phyloP scores from a whole-genome alignment of 1,140 invertebrate genomes.

The Aphaenogaster ashmeadi region DNA sequence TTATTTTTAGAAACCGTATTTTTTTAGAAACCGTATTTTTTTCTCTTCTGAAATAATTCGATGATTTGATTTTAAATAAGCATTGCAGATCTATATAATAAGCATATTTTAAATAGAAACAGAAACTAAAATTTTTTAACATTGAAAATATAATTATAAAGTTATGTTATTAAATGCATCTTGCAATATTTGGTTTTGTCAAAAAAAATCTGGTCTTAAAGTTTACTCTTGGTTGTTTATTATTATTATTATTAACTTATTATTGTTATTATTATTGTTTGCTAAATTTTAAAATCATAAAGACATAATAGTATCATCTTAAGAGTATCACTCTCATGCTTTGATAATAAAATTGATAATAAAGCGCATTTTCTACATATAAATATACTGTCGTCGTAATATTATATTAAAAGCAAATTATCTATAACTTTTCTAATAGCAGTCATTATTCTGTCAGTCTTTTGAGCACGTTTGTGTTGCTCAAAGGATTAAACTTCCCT shows the following conservation, averaged over 20 bases:
- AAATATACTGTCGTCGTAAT: neutral
- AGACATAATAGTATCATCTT: neutral
- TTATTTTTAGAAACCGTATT: neutral
- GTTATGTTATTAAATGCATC: neutral
- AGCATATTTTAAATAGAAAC: neutral
- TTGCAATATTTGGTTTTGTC: neutral
- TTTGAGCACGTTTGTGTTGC: slow-evolving; percentile 4
- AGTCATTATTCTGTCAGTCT: neutral
- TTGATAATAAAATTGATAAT: neutral
- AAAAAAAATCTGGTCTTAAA: neutral
- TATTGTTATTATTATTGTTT: neutral
- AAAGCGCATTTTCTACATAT: neutral
- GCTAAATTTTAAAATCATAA: neutral
- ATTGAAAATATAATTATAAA: neutral
- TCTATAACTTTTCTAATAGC: slow-evolving; percentile 14
- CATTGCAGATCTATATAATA: neutral
- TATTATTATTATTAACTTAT: neutral
- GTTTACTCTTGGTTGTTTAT: neutral
- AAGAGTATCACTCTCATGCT: neutral
- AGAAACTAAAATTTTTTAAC: neutral
- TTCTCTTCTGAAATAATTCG: neutral
- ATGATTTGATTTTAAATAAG: neutral
- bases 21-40: neutral
- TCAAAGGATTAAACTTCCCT: slow-evolving; percentile 18
- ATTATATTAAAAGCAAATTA: slow-evolving; percentile 28